These are phyloP conservation scores for Hydrolagus colliei DNA, from an alignment of 2,797 vertebrate species.

Conservation along the genomic window DNA sequence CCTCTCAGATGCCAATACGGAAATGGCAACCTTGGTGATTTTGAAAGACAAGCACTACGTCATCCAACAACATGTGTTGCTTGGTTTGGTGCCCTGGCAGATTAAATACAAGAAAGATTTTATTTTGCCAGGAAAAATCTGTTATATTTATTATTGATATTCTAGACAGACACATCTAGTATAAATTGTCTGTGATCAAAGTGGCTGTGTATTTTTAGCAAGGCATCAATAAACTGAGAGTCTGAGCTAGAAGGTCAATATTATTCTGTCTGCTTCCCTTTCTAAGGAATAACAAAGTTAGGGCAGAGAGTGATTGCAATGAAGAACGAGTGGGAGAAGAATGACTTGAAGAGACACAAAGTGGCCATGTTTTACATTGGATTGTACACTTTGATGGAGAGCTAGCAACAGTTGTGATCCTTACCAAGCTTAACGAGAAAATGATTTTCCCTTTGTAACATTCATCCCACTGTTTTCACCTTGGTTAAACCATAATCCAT, in stretches of 20 bases:
- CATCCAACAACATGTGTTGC: background rate
- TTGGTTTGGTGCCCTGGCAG: background rate
- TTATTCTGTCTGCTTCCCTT: constrained; percentile 23
- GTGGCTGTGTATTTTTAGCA: constrained; percentile 18
- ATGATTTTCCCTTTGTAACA: background rate
- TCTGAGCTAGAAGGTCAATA: constrained; percentile 12
- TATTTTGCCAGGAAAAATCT: constrained; percentile 10
- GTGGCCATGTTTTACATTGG: background rate
- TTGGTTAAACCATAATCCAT: background rate
- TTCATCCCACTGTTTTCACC: background rate
- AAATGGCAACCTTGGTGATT: background rate
- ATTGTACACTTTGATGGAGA: background rate
- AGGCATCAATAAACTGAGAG: constrained; percentile 7
- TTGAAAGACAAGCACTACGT: background rate
- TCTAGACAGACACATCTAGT: background rate
- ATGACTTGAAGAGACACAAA: background rate
- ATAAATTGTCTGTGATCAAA: constrained; percentile 23
- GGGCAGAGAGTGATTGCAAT: constrained; percentile 14
- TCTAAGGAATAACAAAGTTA: constrained; percentile 24
- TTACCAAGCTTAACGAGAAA: background rate
- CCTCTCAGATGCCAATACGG: background rate
- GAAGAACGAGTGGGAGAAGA: background rate
- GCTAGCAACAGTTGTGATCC: background rate
- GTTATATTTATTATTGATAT: background rate
- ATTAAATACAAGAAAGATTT: background rate